These are phyloP conservation scores for Pycnonotus jocosus DNA, from an alignment of 2,113 vertebrate species.

Conservation along the genomic window DNA sequence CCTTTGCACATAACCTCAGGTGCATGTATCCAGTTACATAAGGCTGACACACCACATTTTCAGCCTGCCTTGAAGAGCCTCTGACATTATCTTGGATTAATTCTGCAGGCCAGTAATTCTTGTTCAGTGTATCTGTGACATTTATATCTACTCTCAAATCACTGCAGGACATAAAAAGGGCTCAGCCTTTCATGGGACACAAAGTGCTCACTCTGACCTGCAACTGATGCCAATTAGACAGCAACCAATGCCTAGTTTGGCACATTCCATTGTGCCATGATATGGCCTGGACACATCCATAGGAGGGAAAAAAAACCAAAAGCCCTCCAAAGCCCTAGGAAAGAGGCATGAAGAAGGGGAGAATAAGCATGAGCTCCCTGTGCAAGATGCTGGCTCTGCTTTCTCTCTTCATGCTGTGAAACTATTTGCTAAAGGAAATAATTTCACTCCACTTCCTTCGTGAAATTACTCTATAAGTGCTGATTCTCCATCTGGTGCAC, in stretches of 20 bases:
- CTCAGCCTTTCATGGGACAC: not conserved
- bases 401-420: slow-evolving; percentile 2
- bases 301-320: not conserved
- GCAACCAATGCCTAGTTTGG: not conserved
- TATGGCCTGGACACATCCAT: not conserved
- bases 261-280: too few species aligned
- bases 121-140: not conserved
- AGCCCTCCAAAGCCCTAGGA: not conserved
- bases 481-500: slow-evolving; percentile 31
- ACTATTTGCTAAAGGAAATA: slow-evolving; percentile 36
- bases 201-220: not conserved
- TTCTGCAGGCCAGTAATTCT: not conserved
- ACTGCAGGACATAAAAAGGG: not conserved
- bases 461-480: slow-evolving; percentile 1
- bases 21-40: not conserved
- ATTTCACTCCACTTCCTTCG: not conserved
- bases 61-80: not conserved
- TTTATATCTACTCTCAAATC: not conserved
- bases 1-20: not conserved
- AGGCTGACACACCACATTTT: not conserved
- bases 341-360: not conserved
- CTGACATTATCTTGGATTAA: not conserved
- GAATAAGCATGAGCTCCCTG: not conserved
- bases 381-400: slow-evolving; percentile 5
- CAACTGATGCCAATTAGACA: not conserved